Evolutionary conservation across 2,888 invertebrate species (phyloP), one percentile per base, ranked within the genome.

Genomic region (Vandiemenella viatica): DNA sequence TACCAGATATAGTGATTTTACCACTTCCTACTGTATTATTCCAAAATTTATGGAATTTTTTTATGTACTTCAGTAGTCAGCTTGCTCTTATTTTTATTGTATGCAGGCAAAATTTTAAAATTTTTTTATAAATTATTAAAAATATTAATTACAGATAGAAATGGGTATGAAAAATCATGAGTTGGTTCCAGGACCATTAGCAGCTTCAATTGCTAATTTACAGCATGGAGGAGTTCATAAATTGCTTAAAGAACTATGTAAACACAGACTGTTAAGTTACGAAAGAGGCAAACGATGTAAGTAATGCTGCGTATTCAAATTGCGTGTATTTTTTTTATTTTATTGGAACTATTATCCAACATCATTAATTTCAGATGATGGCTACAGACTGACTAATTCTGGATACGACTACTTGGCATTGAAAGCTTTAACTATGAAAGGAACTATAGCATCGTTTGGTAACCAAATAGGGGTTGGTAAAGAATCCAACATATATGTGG

Each of bases 81-180:
- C n/a, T n/a, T n/a, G n/a, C n/a, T n/a, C n/a, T n/a, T n/a, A n/a
- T n/a, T n/a, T n/a, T n/a, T n/a, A n/a, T n/a, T n/a, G n/a, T n/a
- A n/a, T n/a, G n/a, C n/a, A n/a, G n/a, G n/a, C n/a, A n/a, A n/a
- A n/a, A n/a, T n/a, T n/a, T n/a, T n/a, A n/a, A n/a, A n/a, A n/a
- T n/a, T n/a, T n/a, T n/a, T n/a, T n/a, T n/a, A n/a, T n/a, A n/a
- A n/a, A n/a, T n/a, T n/a, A n/a, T n/a, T 15, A 23, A 50, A 43
- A 37, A 8, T 38, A n/a, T 18, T 43, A 10, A 59, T 67, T 68
- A 37, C 58, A 92, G 90, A 84, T 98, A 62, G 98, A 98, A 75
- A 96, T 96, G 95, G 97, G 97, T n/a, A 93, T 97, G 95, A 96
- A 93, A 65, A 98, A 99, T 65, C 98, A 99, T 63, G 97, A 98